phyloP scores from a whole-genome alignment of 2,113 vertebrate genomes.

The Chlorodrepanis virens region DNA sequence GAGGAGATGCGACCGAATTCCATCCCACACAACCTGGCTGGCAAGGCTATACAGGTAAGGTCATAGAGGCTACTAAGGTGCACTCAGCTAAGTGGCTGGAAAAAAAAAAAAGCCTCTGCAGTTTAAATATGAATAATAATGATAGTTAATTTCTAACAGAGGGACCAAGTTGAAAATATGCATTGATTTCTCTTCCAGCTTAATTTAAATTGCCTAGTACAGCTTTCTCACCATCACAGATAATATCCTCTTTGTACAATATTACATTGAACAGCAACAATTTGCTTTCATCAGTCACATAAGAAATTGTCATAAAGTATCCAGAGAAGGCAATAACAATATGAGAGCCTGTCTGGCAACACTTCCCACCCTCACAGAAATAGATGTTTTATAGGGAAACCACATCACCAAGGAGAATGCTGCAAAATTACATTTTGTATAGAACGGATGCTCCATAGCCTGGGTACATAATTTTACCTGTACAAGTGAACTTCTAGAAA shows the following conservation, averaged over 20 bases:
- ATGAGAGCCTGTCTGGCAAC: not conserved
- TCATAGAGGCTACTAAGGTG: accelerated
- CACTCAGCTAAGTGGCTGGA: not conserved
- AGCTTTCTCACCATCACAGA: accelerated
- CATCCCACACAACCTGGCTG: not conserved
- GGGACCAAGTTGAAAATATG: not conserved
- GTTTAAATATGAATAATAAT: not conserved
- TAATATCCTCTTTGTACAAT: accelerated
- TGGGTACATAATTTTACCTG: not conserved
- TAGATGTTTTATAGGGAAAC: not conserved
- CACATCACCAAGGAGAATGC: not conserved
- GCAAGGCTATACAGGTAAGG: not conserved
- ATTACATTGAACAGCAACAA: not conserved
- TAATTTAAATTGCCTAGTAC: not conserved
- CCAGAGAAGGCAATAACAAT: not conserved
- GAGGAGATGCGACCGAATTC: not conserved
- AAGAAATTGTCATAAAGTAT: not conserved
- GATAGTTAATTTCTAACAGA: not conserved
- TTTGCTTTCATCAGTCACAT: not conserved
- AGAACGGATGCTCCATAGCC: not conserved
- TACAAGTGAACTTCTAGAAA: not conserved
- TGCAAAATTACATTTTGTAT: not conserved
- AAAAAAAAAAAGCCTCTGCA: not conserved
- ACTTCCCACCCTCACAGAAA: not conserved
- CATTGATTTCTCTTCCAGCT: not conserved